Percentiles rank a stretch among this genome's conserved stretches.
phyloP scores from a whole-genome alignment of 2,888 invertebrate genomes.

The Mycalesis mineus region DNA sequence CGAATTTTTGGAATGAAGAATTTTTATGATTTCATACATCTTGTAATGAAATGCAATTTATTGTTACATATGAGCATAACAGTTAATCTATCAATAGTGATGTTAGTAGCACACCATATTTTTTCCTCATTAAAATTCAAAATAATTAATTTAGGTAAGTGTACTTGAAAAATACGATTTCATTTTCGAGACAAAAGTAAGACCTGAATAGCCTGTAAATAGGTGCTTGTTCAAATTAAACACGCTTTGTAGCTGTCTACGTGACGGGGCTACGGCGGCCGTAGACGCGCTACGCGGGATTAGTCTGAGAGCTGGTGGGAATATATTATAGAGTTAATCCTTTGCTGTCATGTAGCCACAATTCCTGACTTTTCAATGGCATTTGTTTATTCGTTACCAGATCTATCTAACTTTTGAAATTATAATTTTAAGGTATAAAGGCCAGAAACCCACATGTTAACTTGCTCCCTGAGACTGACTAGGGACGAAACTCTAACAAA shows the following conservation, averaged over 20 bases:
- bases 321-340: neutral
- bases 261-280: constrained; percentile 49
- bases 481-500: no score
- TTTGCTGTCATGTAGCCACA: neutral
- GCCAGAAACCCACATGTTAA: no score
- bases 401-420: no score
- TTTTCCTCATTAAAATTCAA: neutral
- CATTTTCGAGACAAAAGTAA: neutral
- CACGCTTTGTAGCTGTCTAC: constrained; percentile 44
- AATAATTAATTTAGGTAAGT: neutral
- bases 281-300: constrained; percentile 32
- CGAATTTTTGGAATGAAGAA: no score
- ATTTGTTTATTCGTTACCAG: no score
- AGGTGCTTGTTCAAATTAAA: constrained; percentile 15
- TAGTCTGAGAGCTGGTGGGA: neutral
- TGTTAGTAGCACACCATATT: neutral
- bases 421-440: no score
- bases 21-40: no score
- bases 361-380: no score
- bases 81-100: no score
- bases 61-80: no score
- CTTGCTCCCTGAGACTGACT: no score
- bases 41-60: no score
- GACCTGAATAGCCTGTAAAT: constrained; percentile 8
- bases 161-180: neutral